Evolutionary conservation across 2,888 invertebrate species (phyloP), one percentile per base, ranked within the genome.

Genomic region (Pristionchus mayeri): DNA sequence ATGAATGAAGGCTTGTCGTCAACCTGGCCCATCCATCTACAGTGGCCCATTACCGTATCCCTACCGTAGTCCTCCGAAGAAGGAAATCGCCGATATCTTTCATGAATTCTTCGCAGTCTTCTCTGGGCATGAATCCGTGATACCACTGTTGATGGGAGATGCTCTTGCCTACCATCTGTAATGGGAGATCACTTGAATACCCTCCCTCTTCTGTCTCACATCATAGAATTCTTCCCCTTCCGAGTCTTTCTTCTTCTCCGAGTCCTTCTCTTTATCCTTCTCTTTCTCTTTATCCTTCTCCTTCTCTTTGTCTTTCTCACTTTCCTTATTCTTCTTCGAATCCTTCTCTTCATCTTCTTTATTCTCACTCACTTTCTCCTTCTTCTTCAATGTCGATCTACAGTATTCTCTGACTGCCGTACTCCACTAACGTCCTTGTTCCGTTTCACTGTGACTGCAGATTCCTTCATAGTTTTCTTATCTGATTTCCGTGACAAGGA

Each of bases 71-170:
- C 40, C 76, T 78, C 50, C 76, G 34, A 7, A 78, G 52, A 27
- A 78, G 21, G 50, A 78, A 78, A 50, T 78, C 76, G 24, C 76
- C 76, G 30, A 78, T 30, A 13, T 78, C 50, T 30, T 78, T 78
- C 76, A 78, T 78, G 40, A 50, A 48, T 11, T 48, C 76, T 50
- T 78, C 76, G 50, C 76, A 78, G 21, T 78, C 76, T 78, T 78
- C 76, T 78, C 76, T 78, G 0, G 76, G 76, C 76, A 78, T 78
- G 50, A 78, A 78, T 50, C 76, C 76, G 21, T 78, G 76, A 78
- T 78, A 78, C 48, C 50, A 78, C 18, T 48, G 40, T 50, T 78
- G 71, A 71, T 71, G 71, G 24, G 71, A 71, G 40, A 71, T 71
- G 6, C 40, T 24, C 40, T 71, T 71, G 3, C 71, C 71, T 4